These are phyloP conservation scores for Antedon mediterranea DNA, from an alignment of 53 echinoderm and acorn worm genomes.

Conservation along the genomic window DNA sequence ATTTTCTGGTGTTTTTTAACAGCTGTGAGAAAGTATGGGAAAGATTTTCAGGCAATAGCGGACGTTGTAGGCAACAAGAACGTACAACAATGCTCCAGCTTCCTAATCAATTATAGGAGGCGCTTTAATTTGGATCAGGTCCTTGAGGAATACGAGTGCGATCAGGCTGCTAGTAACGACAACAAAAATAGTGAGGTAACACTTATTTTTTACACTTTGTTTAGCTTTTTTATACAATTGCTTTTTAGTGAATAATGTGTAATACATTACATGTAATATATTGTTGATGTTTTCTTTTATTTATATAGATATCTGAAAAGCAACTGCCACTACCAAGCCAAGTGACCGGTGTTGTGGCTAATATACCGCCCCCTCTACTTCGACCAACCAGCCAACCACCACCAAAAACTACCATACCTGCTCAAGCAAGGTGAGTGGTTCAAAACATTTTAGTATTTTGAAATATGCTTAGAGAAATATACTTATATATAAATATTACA, in stretches of 20 bases:
- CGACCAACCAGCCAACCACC: conserved; percentile 36
- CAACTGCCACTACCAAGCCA: neutral
- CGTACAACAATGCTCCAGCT: conserved; percentile 70
- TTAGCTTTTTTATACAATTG: too few relatives aligned
- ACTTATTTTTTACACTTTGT: neutral
- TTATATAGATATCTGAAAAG: neutral
- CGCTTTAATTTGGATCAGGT: conserved; percentile 93
- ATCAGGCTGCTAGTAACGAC: conserved; percentile 13
- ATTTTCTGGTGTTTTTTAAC: too few relatives aligned
- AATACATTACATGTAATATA: too few relatives aligned
- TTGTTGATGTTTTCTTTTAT: too few relatives aligned
- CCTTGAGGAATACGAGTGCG: conserved; percentile 80
- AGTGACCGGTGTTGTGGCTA: conserved; percentile 14
- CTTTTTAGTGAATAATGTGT: too few relatives aligned
- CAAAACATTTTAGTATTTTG: too few relatives aligned
- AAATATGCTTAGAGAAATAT: too few relatives aligned
- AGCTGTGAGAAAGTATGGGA: conserved; percentile 89
- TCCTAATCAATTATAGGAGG: conserved; percentile 83
- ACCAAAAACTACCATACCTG: conserved; percentile 6
- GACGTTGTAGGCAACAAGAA: conserved; percentile 96
- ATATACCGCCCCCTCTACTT: conserved; percentile 63
- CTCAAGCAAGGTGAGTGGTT: conserved; percentile 17
- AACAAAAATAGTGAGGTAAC: neutral
- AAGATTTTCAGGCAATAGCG: conserved; percentile 76
- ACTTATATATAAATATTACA: too few relatives aligned